Percentiles rank a stretch among this genome's conserved stretches.
Evolutionary conservation across 1,140 invertebrate genomes (phyloP).

Genomic region (Monomorium pharaonis): DNA sequence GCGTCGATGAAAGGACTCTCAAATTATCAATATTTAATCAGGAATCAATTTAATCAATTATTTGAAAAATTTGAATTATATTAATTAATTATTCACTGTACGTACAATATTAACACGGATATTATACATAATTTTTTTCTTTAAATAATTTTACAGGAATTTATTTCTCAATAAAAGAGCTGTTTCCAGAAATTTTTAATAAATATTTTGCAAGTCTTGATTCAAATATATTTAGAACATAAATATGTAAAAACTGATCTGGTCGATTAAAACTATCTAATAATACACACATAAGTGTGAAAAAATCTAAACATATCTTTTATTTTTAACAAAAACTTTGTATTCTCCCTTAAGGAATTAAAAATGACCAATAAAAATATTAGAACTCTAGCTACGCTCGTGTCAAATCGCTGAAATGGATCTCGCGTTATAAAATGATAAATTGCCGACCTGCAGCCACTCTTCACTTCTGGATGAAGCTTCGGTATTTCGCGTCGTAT

Average conservation of each 20-base stretch:
- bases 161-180: neutral
- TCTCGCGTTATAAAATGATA: constrained; percentile 45
- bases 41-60: neutral
- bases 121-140: neutral
- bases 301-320: neutral
- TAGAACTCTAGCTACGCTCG: neutral
- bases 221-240: neutral
- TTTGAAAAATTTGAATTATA: constrained; percentile 10
- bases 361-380: constrained; percentile 14
- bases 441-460: constrained; percentile 10
- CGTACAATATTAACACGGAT: neutral
- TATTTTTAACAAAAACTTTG: neutral
- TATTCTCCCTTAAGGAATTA: constrained; percentile 6
- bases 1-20: neutral
- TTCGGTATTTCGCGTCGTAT: constrained; percentile 26
- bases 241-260: neutral
- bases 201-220: neutral
- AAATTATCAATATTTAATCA: neutral
- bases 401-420: constrained; percentile 33
- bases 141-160: neutral
- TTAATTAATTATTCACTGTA: constrained; percentile 9
- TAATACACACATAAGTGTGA: neutral
- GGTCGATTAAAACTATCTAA: neutral
- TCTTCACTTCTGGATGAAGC: neutral
- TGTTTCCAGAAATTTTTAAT: neutral